Evolutionary conservation across 2,113 vertebrate species (phyloP).

Genomic region (Salvelinus alpinus): DNA sequence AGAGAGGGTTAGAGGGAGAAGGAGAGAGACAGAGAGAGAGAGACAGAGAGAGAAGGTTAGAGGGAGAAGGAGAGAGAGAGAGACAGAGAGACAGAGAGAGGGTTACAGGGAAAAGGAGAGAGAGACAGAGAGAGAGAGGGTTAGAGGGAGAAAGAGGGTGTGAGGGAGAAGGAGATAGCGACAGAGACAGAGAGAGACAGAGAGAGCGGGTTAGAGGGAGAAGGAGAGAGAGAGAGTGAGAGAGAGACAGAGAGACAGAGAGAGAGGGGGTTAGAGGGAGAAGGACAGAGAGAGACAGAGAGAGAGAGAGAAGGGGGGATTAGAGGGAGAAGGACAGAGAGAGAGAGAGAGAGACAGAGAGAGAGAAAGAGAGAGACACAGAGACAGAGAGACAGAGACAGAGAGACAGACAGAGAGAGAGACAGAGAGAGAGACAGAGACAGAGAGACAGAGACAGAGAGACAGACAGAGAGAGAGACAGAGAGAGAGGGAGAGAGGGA

Average conservation of each 20-base stretch:
- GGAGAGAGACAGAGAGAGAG: slow-evolving; percentile 30
- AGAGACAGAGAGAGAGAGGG: not conserved
- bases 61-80: not conserved
- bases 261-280: not conserved
- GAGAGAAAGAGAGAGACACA: not conserved
- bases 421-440: not conserved
- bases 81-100: not conserved
- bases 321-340: not conserved
- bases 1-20: not conserved
- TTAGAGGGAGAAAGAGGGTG: too few relatives aligned
- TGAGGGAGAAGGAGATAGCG: slow-evolving; percentile 11
- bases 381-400: too few relatives aligned
- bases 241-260: not conserved
- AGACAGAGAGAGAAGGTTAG: not conserved
- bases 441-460: too few relatives aligned
- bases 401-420: slow-evolving; percentile 18
- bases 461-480: slow-evolving; percentile 10
- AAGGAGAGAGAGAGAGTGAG: slow-evolving; percentile 27
- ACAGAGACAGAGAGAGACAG: not conserved
- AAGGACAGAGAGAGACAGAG: slow-evolving; percentile 19
- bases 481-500: slow-evolving; percentile 27
- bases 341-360: slow-evolving; percentile 23
- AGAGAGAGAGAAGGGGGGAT: slow-evolving; percentile 19
- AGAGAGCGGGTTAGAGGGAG: not conserved
- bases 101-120: slow-evolving; percentile 12